Evolutionary conservation across 2,797 vertebrate genomes (phyloP).

Genomic region (Silurus aristotelis): DNA sequence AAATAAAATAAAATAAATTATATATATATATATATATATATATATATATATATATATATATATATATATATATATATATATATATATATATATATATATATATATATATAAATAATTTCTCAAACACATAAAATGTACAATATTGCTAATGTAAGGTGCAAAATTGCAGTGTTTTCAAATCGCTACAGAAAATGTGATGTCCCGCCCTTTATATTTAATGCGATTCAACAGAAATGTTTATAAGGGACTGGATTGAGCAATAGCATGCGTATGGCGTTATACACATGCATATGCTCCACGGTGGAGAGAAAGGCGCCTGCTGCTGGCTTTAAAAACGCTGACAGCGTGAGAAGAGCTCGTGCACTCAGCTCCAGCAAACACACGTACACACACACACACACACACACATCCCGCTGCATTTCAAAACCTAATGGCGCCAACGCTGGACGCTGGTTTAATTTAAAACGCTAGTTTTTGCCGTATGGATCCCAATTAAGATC

Average conservation of each 20-base stretch:
- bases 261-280: constrained; percentile 3
- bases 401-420: constrained; percentile 45
- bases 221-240: not conserved
- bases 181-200: not conserved
- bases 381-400: constrained; percentile 6
- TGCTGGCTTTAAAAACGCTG: constrained; percentile 49
- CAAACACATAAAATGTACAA: not conserved
- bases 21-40: too few species aligned
- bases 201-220: not conserved
- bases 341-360: constrained; percentile 45
- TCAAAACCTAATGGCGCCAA: constrained; percentile 55
- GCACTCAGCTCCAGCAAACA: constrained; percentile 34
- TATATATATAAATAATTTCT: too few species aligned
- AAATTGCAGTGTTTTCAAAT: too few species aligned
- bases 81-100: too few species aligned
- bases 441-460: not conserved
- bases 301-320: constrained; percentile 33
- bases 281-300: constrained; percentile 1
- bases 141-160: too few species aligned
- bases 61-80: too few species aligned
- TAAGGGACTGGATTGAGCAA: not conserved
- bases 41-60: too few species aligned
- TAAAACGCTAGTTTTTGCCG: not conserved
- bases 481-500: not conserved
- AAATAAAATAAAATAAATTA: too few species aligned